phyloP scores from a whole-genome alignment of 2,888 invertebrate species.

The Apotomis capreana region DNA sequence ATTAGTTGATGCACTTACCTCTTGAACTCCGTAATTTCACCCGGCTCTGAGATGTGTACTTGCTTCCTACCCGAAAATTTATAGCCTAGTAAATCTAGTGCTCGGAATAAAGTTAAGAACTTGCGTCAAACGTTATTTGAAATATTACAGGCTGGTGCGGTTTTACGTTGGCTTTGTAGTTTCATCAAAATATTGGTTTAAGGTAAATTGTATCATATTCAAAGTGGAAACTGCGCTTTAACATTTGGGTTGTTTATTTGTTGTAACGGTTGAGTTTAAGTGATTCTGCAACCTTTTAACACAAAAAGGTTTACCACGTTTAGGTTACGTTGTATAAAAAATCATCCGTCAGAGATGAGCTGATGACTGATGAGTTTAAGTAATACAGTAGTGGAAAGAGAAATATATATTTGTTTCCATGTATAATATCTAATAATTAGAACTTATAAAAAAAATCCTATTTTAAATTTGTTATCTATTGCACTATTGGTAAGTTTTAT shows the following conservation, averaged over 20 bases:
- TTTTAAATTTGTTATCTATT: too few species aligned
- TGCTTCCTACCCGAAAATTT: slow-evolving; percentile 30
- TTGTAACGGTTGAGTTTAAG: too few species aligned
- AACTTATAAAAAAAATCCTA: too few species aligned
- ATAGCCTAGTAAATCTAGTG: slow-evolving; percentile 30
- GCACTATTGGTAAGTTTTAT: too few species aligned
- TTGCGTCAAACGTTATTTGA: slow-evolving; percentile 32
- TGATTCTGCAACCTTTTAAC: too few species aligned
- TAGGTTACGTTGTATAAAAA: too few species aligned
- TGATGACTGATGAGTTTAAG: too few species aligned
- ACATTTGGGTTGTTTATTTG: background rate
- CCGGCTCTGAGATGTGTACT: slow-evolving; percentile 31
- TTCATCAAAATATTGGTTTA: background rate
- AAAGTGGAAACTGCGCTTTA: background rate
- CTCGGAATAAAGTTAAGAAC: slow-evolving; percentile 32
- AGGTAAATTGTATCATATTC: background rate
- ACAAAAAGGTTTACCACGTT: too few species aligned
- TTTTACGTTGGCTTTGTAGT: slow-evolving; percentile 1
- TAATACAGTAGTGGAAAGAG: too few species aligned
- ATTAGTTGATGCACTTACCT: slow-evolving; percentile 38
- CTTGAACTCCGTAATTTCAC: slow-evolving; percentile 26
- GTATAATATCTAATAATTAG: too few species aligned
- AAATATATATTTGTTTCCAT: too few species aligned
- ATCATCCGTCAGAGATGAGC: too few species aligned
- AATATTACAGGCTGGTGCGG: slow-evolving; percentile 14